A percentile compares a stretch with the other conserved stretches of the same genome.
Conservation (phyloP, 2,797 vertebrate genomes). For the Sebastes nivosus region DNA sequence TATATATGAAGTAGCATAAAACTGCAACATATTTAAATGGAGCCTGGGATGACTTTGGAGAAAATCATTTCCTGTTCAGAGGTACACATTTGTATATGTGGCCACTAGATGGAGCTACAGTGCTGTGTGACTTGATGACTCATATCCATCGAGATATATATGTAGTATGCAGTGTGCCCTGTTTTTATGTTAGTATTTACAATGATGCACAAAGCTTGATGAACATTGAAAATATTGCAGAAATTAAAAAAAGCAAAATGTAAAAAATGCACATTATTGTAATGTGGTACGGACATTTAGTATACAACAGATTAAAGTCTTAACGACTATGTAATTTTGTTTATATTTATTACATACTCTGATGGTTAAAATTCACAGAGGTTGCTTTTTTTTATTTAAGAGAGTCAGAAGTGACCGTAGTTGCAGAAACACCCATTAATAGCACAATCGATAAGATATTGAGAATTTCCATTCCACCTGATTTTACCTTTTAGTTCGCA, state of each 20-base stretch:
- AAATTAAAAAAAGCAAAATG: too few species aligned
- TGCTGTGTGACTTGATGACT: neutral
- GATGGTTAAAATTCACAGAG: neutral
- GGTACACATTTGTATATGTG: neutral
- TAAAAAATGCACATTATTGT: too few species aligned
- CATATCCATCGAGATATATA: too few species aligned
- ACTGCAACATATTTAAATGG: neutral
- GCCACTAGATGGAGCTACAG: constrained; percentile 41
- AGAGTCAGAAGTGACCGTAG: too few species aligned
- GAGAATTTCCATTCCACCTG: neutral
- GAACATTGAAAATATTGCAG: too few species aligned
- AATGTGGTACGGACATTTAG: too few species aligned
- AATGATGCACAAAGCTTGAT: too few species aligned
- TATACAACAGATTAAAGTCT: too few species aligned
- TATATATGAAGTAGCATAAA: neutral
- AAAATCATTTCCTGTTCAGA: neutral
- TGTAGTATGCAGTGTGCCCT: too few species aligned
- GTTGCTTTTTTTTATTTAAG: neutral
- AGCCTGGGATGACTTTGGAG: neutral
- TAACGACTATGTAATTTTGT: neutral
- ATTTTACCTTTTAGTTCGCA: neutral
- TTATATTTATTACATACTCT: neutral
- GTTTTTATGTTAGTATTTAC: too few species aligned
- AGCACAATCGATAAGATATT: too few species aligned
- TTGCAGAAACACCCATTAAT: too few species aligned